A percentile compares a stretch with the other conserved stretches of the same genome.
Conservation (phyloP, 2,888 invertebrate species). For the Timema podura region DNA sequence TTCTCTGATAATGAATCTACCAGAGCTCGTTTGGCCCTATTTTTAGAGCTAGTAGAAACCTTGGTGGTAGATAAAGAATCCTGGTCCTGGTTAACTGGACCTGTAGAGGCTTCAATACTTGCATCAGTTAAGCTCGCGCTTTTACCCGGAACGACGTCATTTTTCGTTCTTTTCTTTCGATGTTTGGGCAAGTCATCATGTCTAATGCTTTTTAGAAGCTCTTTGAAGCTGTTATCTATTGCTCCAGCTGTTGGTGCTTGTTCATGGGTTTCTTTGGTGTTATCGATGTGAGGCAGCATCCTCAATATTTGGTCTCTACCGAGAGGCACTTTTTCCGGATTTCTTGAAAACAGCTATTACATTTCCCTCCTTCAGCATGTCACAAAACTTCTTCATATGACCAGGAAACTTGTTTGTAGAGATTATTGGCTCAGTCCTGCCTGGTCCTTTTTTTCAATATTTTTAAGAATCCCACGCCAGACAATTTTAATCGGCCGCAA, state of each 20-base stretch:
- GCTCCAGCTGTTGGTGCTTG: too few species aligned
- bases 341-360: too few species aligned
- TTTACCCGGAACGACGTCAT: background rate
- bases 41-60: too few species aligned
- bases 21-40: too few species aligned
- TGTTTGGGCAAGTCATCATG: background rate
- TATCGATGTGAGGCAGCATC: background rate
- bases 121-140: too few species aligned
- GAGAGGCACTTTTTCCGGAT: background rate
- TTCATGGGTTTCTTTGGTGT: slow-evolving; percentile 9
- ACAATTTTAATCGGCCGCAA: background rate
- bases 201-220: background rate
- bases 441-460: background rate
- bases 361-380: background rate
- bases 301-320: background rate
- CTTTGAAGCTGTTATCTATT: background rate
- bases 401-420: background rate
- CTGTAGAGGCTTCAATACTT: too few species aligned
- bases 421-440: background rate
- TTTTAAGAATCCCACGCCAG: background rate
- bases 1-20: too few species aligned
- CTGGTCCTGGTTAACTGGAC: too few species aligned
- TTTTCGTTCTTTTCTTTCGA: background rate
- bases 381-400: background rate
- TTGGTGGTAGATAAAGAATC: too few species aligned